Conservation (phyloP, 2,797 vertebrate species). For the Taeniopygia guttata region DNA sequence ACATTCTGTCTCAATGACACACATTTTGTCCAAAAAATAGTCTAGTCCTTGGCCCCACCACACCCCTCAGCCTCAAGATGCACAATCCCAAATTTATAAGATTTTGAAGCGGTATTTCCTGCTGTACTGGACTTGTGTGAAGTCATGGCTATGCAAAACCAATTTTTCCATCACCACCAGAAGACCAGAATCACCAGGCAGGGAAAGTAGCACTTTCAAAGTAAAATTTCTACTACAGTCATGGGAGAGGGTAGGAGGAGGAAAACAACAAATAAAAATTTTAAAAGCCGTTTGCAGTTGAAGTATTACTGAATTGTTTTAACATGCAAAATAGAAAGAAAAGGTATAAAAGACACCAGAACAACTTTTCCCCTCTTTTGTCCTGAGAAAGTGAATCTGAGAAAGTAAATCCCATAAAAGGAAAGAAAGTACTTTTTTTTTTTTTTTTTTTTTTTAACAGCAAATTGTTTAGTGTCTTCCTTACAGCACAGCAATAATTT, state of each 20-base stretch:
- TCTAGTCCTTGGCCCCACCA: not conserved
- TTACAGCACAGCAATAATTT: not conserved
- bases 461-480: not conserved
- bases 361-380: not conserved
- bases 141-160: not conserved
- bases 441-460: not conserved
- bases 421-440: not conserved
- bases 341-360: not conserved
- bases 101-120: not conserved
- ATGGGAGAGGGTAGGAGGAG: rapidly evolving
- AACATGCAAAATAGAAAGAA: not conserved
- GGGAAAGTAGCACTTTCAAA: not conserved
- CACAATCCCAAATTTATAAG: not conserved
- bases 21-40: not conserved
- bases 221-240: not conserved
- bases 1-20: rapidly evolving
- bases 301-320: not conserved
- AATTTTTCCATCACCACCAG: not conserved
- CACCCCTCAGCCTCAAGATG: not conserved
- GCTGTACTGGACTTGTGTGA: not conserved
- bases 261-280: not conserved
- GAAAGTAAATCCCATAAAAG: not conserved
- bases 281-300: not conserved
- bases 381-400: not conserved
- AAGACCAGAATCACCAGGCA: not conserved